Evolutionary conservation across 2,888 invertebrate species (phyloP).

Genomic region (Erpobdella octoculata): DNA sequence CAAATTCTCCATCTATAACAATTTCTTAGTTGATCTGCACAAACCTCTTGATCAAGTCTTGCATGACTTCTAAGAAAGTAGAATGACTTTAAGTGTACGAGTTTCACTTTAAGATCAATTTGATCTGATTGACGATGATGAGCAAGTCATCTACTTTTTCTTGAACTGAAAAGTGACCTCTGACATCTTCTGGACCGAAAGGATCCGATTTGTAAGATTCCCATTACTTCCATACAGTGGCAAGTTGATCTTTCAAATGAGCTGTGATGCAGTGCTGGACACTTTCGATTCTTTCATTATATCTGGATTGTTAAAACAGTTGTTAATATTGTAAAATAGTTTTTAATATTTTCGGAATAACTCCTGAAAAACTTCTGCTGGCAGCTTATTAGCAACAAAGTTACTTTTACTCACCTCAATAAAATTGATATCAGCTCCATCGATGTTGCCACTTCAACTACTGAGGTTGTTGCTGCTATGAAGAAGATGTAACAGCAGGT

Average conservation of each 20-base stretch:
- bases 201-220: constrained; percentile 97
- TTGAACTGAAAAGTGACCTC: constrained; percentile 88
- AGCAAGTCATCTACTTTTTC: constrained; percentile 90
- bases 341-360: background rate
- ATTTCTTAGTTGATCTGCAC: constrained; percentile 18
- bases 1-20: background rate
- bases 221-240: constrained; percentile 90
- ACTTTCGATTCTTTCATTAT: constrained; percentile 93
- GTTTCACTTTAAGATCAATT: constrained; percentile 74
- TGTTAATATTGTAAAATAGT: too few species aligned
- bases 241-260: constrained; percentile 89
- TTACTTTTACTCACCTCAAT: too few species aligned
- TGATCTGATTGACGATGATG: constrained; percentile 88
- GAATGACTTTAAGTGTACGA: constrained; percentile 61
- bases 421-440: too few species aligned
- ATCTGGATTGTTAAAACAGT: constrained; percentile 54
- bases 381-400: too few species aligned
- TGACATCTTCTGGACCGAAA: constrained; percentile 87
- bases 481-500: too few species aligned
- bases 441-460: too few species aligned
- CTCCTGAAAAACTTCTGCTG: constrained; percentile 62
- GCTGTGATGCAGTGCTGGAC: constrained; percentile 97
- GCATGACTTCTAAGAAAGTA: constrained; percentile 85
- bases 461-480: too few species aligned
- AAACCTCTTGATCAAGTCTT: constrained; percentile 77